Conservation (phyloP, 2,888 invertebrate species). For the Adelphocoris suturalis region DNA sequence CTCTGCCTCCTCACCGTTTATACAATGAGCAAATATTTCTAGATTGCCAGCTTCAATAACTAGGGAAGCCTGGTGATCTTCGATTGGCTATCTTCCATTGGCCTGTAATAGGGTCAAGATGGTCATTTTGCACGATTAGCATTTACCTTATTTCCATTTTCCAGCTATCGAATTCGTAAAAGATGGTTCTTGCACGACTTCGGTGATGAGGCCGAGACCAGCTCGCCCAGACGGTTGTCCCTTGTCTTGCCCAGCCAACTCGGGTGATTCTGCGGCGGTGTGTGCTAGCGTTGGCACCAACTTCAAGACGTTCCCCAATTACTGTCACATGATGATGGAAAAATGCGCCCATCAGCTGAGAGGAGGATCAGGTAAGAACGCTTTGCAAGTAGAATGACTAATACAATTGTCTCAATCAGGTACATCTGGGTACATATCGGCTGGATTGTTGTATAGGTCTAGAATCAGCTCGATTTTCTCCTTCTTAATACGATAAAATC, state of each 20-base stretch:
- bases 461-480: not conserved
- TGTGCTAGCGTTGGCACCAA: not conserved
- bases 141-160: not conserved
- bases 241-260: not conserved
- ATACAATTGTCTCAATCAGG: not conserved
- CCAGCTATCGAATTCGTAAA: conserved; percentile 52
- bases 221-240: not conserved
- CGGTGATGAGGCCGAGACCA: not conserved
- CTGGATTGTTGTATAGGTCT: not conserved
- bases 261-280: not conserved
- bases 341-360: not conserved
- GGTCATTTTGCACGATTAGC: not conserved
- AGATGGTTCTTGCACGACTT: conserved; percentile 47
- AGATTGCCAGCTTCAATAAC: no score
- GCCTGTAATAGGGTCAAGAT: no score
- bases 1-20: no score
- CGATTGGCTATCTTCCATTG: no score
- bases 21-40: no score
- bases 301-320: not conserved
- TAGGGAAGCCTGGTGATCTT: no score
- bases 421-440: no score
- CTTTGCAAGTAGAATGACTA: not conserved
- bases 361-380: conserved; percentile 13
- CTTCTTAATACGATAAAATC: not conserved
- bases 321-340: not conserved